Conservation (phyloP, 1,140 invertebrate genomes). For the Drusus annulatus region DNA sequence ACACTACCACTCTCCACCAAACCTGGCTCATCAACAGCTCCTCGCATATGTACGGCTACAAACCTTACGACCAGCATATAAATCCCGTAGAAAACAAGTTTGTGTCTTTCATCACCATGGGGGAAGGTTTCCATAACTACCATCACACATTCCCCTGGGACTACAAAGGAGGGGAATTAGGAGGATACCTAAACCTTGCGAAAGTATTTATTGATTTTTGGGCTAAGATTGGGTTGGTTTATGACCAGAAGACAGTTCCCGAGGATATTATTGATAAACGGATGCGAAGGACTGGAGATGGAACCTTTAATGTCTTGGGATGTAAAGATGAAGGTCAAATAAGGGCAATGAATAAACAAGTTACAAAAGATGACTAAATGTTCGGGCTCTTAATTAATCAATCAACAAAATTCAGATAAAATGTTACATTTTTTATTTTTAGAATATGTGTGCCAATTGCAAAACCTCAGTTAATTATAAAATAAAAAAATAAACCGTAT, state of each 20-base stretch:
- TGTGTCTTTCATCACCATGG: conserved; percentile 81
- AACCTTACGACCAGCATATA: conserved; percentile 80
- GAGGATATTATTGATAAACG: conserved; percentile 73
- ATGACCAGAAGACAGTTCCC: conserved; percentile 80
- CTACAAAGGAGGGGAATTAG: conserved; percentile 89
- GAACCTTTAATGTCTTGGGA: conserved; percentile 79
- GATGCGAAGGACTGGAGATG: conserved; percentile 77
- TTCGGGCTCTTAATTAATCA: too few relatives aligned
- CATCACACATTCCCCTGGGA: too few relatives aligned
- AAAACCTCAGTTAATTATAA: too few relatives aligned
- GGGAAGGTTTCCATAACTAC: conserved; percentile 96
- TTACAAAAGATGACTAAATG: too few relatives aligned
- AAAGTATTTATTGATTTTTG: conserved; percentile 90
- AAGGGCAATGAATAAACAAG: conserved; percentile 74
- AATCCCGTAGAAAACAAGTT: conserved; percentile 81
- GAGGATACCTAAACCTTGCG: conserved; percentile 88
- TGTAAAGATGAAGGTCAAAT: conserved; percentile 87
- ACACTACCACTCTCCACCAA: conserved; percentile 74
- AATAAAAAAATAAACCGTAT: too few relatives aligned
- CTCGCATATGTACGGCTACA: conserved; percentile 78
- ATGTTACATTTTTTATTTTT: too few relatives aligned
- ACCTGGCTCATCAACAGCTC: conserved; percentile 83
- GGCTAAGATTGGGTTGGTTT: conserved; percentile 82
- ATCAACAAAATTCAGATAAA: too few relatives aligned
- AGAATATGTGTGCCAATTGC: too few relatives aligned